Base-by-base conservation (phyloP, 2,888 invertebrate genomes). In the Pristionchus maxplancki region DNA sequence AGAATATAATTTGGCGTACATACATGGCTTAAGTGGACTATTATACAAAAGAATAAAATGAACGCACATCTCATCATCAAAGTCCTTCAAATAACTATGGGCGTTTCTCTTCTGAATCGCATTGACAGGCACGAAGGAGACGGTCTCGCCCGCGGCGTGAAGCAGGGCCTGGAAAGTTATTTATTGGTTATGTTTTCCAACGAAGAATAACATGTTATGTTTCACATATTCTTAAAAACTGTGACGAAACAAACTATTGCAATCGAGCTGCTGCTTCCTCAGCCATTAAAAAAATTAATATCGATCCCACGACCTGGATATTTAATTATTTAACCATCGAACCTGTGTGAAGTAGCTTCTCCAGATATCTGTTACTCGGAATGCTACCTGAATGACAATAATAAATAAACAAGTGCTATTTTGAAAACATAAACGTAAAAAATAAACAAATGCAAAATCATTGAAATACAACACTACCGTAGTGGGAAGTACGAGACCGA, bases 101-200 rank as follows among this genome's bases (percentile, higher is more conserved):
- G 90, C 89, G 88, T 92, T 92, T 71, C 92, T 83, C n/a, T 85
- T 86, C 53, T 92, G 92, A 0, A 91, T 89, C 13, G 91, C 92
- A 48, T 91, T 92, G 0, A 89, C 90, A 2, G 91, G 91, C 9
- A 89, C 88, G 87, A 92, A 92, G 0, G 91, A 89, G 17, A 92
- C 89, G 24, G 89, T 88, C 13, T 90, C 88, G 15, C 91, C 92
- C 15, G 89, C 89, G 20, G 90, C 64, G 87, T 91, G 91, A 15
- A 92, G 89, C 0, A 91, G 84, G 58, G 89, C 91, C 88, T 91
- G 90, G 28, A 62, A 62, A 11, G 15, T 40, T 82, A 34, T 34
- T 78, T 8, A 74, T 11, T 6, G 24, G 37, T 37, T 4, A 8
- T 15, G n/a, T n/a, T n/a, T n/a, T n/a, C n/a, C n/a, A n/a, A n/a